A percentile compares a stretch with the other conserved stretches of the same genome.
These are phyloP conservation scores for Todiramphus chloris DNA, from an alignment of 2,113 vertebrate species.

Conservation along the genomic window DNA sequence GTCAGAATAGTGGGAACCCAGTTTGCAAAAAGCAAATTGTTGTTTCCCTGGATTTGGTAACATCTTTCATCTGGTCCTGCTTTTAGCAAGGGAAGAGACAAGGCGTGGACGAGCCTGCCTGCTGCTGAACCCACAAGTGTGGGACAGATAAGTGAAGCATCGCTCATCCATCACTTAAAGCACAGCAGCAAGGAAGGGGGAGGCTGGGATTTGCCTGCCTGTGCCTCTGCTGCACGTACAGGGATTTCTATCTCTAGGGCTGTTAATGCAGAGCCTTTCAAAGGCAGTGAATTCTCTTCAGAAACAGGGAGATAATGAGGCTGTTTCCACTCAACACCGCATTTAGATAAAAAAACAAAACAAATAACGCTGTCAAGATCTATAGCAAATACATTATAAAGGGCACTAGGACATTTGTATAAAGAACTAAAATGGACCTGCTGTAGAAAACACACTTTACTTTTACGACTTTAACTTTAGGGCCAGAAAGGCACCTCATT, in stretches of 20 bases:
- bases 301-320: constrained; percentile 45
- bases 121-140: not conserved
- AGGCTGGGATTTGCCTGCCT: not conserved
- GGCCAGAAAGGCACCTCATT: constrained; percentile 74
- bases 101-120: not conserved
- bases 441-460: constrained; percentile 64
- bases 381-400: constrained; percentile 62
- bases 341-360: constrained; percentile 54
- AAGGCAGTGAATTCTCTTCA: not conserved
- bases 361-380: constrained; percentile 29
- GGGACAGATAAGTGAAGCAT: not conserved
- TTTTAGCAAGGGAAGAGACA: not conserved
- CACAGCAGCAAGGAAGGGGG: not conserved
- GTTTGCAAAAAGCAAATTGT: not conserved
- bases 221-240: not conserved
- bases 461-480: constrained; percentile 65
- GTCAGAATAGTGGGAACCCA: not conserved
- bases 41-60: not conserved
- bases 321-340: constrained; percentile 22
- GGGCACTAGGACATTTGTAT: constrained; percentile 53
- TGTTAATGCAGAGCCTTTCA: constrained; percentile 10
- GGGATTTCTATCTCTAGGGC: constrained; percentile 13
- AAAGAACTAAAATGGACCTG: constrained; percentile 50
- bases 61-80: not conserved
- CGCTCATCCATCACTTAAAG: not conserved